Evolutionary conservation across 2,888 invertebrate genomes (phyloP), one percentile per base, ranked within the genome.

Genomic region (Autographa pulchrina): DNA sequence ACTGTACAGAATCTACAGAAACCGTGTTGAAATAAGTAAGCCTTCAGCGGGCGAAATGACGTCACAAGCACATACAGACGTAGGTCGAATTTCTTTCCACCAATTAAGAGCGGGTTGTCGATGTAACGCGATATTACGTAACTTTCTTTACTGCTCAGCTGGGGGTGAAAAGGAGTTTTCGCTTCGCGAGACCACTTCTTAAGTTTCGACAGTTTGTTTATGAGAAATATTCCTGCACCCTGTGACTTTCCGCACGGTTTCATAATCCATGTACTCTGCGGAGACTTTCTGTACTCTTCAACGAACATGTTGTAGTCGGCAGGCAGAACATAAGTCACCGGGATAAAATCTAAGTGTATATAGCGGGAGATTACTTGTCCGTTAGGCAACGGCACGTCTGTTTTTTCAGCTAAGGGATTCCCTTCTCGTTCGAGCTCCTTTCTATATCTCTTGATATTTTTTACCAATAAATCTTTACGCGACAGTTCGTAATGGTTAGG

Each of bases 91-190:
- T 99, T 99, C 93, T 99, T 99, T 0, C 99, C 99, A n/a, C 99
- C 99, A 88, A 99, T 99, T 81, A 99, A 93, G 59, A 99, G 95
- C 0, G 99, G 99, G 94, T 99, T 99, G 87, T 99, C 99, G 75
- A 99, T 99, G 90, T 99, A 99, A 96, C 98, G 97, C 2, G 99
- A 99, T 90, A 99, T 99, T n/a, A 99, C 99, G 90, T 99, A 99
- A 79, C 98, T 97, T 92, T 99, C 98, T 91, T 98, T 98, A 58
- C 97, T 97, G 75, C 87, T 91, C 59, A 98, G 96, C 88, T 98
- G 98, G 0, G 98, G 98, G 92, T 98, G 98, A 88, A 98, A 98
- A 0, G 98, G 97, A 71, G 97, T 97, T 93, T 98, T 98, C 0
- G 98, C 97, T 92, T 98, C 98, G 14, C 98, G 96, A 0, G 98